Conservation (phyloP, 2,797 vertebrate species). For the Salarias fasciatus region DNA sequence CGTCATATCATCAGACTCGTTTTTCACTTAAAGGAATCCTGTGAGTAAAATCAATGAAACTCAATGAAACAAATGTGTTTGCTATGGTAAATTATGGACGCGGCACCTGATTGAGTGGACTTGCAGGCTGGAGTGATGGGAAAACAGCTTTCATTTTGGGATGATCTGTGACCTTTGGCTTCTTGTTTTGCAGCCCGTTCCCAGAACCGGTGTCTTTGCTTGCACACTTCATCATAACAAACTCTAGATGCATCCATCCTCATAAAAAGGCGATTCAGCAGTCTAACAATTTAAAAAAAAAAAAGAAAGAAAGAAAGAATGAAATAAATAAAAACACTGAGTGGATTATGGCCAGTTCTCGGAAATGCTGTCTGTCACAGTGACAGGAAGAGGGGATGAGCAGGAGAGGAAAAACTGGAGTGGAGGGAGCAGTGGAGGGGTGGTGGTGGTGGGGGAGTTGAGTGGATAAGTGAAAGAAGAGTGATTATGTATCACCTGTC, state of each 20-base stretch:
- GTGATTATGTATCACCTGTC: slow-evolving; percentile 84
- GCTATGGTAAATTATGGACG: slow-evolving; percentile 72
- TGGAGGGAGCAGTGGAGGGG: slow-evolving; percentile 28
- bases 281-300: slow-evolving; percentile 46
- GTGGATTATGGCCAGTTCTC: slow-evolving; percentile 76
- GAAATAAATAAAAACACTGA: slow-evolving; percentile 59
- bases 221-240: slow-evolving; percentile 65
- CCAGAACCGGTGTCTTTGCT: slow-evolving; percentile 65
- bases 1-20: slow-evolving; percentile 58
- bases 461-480: slow-evolving; percentile 75
- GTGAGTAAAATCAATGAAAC: slow-evolving; percentile 65
- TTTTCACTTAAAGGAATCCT: slow-evolving; percentile 58
- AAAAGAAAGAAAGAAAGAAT: slow-evolving; percentile 22
- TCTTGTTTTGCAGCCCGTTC: slow-evolving; percentile 60
- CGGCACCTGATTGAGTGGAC: slow-evolving; percentile 61
- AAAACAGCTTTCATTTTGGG: slow-evolving; percentile 65
- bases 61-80: slow-evolving; percentile 34
- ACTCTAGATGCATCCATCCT: slow-evolving; percentile 66
- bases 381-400: slow-evolving; percentile 70
- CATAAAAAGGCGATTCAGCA: slow-evolving; percentile 71
- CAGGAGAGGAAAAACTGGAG: slow-evolving; percentile 28
- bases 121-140: slow-evolving; percentile 62
- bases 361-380: slow-evolving; percentile 72
- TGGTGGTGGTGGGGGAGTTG: slow-evolving; percentile 34
- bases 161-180: slow-evolving; percentile 70